Base-by-base conservation (phyloP, 2,113 vertebrate species). In the Girardinichthys multiradiatus region DNA sequence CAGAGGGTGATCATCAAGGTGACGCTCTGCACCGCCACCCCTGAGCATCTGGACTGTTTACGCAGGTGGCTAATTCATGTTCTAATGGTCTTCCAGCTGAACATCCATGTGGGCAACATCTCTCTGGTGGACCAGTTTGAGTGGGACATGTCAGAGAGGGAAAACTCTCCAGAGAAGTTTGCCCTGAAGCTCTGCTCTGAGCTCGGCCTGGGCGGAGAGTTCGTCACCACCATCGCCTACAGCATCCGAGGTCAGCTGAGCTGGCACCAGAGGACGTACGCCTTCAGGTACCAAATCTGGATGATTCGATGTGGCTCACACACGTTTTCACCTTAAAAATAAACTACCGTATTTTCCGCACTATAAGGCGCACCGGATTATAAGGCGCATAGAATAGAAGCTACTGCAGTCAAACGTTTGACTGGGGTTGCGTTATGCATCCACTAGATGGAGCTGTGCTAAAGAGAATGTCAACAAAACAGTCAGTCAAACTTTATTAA, bases 61-160 rank as follows among this genome's bases (percentile, higher is more conserved):
- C 0, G 11, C 26, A 9, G 15, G 17, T 0, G 1, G 9, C 13
- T 54, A 14, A n/a, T 14, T 60, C 0, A 17, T 5, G 4, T 17
- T 54, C 8, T 30, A 0, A 17, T 1, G 27, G 42, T 21, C 2
- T 29, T 37, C 1, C 87, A 98, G 97, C 89, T 99, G 59, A 99
- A 99, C 87, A 99, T 99, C 93, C 98, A 99, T 0, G 98, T 99
- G 68, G 98, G 98, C 4, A 99, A 99, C 94, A 99, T 99, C 81
- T 99, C 97, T 12, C 92, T 99, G 85, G 98, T 99, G 90, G 98
- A 99, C 94, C 98, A 99, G 94, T 99, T 99, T 57, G 98, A 99
- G 90, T 99, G 98, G 98, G 98, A 99, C 94, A 99, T 99, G 98
- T 99, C 97, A 0, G 98, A 99, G 94, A 97, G 96, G 91, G 98